Percentiles rank a stretch among this genome's conserved stretches.
phyloP scores from a whole-genome alignment of 2,888 invertebrate genomes.

The Diaprepes abbreviatus region DNA sequence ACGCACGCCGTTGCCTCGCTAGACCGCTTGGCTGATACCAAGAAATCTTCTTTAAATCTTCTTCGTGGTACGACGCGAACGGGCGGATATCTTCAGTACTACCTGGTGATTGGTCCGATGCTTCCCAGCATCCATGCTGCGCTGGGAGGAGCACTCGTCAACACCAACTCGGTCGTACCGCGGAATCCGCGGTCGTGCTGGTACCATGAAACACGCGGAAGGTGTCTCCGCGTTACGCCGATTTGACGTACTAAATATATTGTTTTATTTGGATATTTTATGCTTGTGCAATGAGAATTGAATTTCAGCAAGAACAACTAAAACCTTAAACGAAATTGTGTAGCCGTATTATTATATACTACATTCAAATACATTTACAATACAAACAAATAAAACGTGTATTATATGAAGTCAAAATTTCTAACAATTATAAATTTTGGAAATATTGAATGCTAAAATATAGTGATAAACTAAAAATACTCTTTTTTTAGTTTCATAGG shows the following conservation, averaged over 20 bases:
- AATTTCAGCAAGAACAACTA: too few species aligned
- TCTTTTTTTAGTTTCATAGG: too few species aligned
- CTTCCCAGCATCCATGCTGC: constrained; percentile 68
- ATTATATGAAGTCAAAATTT: too few species aligned
- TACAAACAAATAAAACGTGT: too few species aligned
- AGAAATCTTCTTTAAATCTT: constrained; percentile 49
- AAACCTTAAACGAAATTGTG: too few species aligned
- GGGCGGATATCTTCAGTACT: constrained; percentile 40
- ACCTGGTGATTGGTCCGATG: constrained; percentile 63
- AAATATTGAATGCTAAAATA: too few species aligned
- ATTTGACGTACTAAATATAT: constrained; percentile 25
- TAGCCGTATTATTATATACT: too few species aligned
- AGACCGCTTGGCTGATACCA: constrained; percentile 50
- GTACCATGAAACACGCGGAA: constrained; percentile 34
- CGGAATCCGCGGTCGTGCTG: constrained; percentile 20
- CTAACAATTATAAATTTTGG: too few species aligned
- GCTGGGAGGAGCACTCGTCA: constrained; percentile 65
- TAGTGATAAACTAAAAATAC: too few species aligned
- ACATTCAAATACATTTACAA: too few species aligned
- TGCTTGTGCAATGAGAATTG: too few species aligned
- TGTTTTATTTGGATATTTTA: constrained; percentile 20
- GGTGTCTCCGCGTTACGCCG: constrained; percentile 38
- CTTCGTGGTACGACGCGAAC: constrained; percentile 34
- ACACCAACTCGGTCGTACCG: constrained; percentile 31
- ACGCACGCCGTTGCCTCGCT: constrained; percentile 38